Evolutionary conservation across 1,140 invertebrate genomes (phyloP).

Genomic region (Trichonephila inaurata): DNA sequence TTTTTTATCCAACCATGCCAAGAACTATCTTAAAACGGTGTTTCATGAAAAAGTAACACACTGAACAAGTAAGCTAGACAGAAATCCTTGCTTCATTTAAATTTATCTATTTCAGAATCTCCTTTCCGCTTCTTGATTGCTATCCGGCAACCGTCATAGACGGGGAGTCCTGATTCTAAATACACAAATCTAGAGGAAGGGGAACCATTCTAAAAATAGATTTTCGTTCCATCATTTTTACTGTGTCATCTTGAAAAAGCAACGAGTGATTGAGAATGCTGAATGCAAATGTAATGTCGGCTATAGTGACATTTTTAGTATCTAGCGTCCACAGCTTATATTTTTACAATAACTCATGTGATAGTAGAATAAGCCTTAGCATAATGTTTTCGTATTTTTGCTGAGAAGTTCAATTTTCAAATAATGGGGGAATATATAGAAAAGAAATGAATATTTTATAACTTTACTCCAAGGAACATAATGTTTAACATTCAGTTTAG

Average conservation of each 20-base stretch:
- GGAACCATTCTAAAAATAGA: background rate
- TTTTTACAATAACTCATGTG: background rate
- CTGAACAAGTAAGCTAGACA: background rate
- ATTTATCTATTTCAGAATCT: background rate
- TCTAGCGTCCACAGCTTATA: background rate
- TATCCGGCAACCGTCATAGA: background rate
- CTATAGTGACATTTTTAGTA: background rate
- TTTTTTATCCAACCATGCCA: background rate
- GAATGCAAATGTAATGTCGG: slow-evolving; percentile 1
- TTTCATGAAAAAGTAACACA: background rate
- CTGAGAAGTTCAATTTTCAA: no score
- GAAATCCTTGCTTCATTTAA: background rate
- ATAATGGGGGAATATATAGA: no score
- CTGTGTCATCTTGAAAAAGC: background rate
- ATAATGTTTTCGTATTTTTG: no score
- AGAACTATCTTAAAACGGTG: background rate
- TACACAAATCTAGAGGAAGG: background rate
- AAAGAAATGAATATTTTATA: no score
- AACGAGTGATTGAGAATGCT: background rate
- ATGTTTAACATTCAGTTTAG: no score
- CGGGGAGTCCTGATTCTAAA: background rate
- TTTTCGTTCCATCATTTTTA: background rate
- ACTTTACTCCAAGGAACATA: no score
- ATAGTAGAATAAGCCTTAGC: no score
- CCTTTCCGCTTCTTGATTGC: slow-evolving; percentile 20